Conservation (phyloP, 2,113 vertebrate species). For the Stigmatopora argus region DNA sequence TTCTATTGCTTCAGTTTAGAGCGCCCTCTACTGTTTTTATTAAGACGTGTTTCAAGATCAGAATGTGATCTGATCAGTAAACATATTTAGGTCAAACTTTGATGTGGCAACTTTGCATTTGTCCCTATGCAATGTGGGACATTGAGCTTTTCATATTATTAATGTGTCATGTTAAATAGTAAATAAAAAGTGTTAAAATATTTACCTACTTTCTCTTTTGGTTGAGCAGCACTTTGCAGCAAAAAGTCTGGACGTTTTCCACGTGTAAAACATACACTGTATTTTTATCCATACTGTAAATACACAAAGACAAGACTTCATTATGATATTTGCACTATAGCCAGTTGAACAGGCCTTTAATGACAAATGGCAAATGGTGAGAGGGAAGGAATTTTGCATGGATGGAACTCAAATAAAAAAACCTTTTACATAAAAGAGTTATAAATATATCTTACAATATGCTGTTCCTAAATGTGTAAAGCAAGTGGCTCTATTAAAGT, state of each 20-base stretch:
- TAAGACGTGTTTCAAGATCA: background rate
- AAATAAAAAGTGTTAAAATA: background rate
- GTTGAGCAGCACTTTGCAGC: background rate
- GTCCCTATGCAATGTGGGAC: background rate
- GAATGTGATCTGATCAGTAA: background rate
- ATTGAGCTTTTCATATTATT: background rate
- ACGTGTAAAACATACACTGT: background rate
- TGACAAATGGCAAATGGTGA: conserved; percentile 21
- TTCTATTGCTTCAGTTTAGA: conserved; percentile 36
- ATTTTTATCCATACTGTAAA: background rate
- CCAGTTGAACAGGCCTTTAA: conserved; percentile 18
- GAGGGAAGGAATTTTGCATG: conserved; percentile 6
- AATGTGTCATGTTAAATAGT: background rate
- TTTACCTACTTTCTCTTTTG: background rate
- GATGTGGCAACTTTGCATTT: background rate
- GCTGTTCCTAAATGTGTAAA: too few species aligned
- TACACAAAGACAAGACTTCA: background rate
- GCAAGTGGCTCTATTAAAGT: too few species aligned
- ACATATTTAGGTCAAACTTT: background rate
- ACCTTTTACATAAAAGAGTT: background rate
- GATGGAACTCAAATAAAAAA: background rate
- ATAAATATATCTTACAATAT: too few species aligned
- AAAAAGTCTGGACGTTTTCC: background rate
- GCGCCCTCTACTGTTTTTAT: conserved; percentile 69
- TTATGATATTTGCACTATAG: background rate